phyloP scores from a whole-genome alignment of 2,888 invertebrate species.

The Bellardia pandia region DNA sequence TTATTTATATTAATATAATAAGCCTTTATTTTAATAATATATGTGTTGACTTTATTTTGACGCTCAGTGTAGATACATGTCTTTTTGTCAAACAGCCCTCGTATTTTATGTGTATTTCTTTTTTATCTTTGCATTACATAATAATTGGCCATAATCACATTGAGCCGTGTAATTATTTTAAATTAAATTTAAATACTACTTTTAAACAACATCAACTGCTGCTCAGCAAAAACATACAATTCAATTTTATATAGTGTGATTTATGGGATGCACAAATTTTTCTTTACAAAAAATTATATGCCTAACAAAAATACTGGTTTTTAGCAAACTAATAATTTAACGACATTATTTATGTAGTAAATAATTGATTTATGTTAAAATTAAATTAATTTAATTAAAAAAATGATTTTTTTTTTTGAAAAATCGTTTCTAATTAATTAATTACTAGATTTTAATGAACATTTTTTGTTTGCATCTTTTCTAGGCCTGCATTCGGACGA shows the following conservation, averaged over 20 bases:
- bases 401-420: background rate
- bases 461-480: background rate
- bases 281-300: background rate
- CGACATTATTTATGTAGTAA: background rate
- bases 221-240: slow-evolving; percentile 37
- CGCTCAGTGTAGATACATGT: too few species aligned
- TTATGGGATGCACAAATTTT: slow-evolving; percentile 64
- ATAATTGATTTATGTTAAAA: background rate
- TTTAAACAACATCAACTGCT: slow-evolving; percentile 45
- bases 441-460: background rate
- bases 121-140: slow-evolving; percentile 45
- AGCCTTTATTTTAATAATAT: too few species aligned
- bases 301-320: background rate
- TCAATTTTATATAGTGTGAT: slow-evolving; percentile 68
- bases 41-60: too few species aligned
- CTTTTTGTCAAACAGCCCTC: slow-evolving; percentile 9
- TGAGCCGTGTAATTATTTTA: slow-evolving; percentile 67
- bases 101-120: background rate
- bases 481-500: slow-evolving; percentile 82
- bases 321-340: background rate
- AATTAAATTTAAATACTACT: slow-evolving; percentile 70
- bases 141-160: slow-evolving; percentile 65
- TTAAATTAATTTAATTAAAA: background rate
- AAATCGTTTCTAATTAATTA: background rate
- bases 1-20: too few species aligned